Evolutionary conservation across 1,140 invertebrate species (phyloP), one percentile per base, ranked within the genome.

Genomic region (Archivesica marissinica): DNA sequence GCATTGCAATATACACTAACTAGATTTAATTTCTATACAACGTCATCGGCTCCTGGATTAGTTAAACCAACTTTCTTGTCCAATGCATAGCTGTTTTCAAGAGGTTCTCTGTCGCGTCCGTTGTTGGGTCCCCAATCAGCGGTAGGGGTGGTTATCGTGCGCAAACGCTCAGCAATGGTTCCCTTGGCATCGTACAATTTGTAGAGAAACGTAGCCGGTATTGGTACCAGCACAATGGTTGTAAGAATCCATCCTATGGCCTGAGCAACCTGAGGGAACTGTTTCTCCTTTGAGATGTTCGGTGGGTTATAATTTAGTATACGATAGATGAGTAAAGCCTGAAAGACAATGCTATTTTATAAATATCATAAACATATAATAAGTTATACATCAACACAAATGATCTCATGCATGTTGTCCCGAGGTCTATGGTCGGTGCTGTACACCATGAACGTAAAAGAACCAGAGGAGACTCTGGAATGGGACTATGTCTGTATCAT

Each of bases 161-260:
- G 61, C 20, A 88, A n/a, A 17, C 74, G 39, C 64, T 84, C 64
- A 20, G 28, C 23, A 23, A 83, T 30, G 2, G 17, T 23, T 25
- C 41, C 41, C 17, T 56, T 38, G 20, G 86, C 83, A 7, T 47
- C 52, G 33, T 76, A n/a, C 28, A 83, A 23, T 64, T 70, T 79
- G 77, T 72, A 88, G 6, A 89, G 23, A 72, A 89, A 87, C 64
- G 82, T 87, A 35, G 89, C 23, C 4, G 91, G 91, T 91, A 99
- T 99, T 95, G 98, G 98, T 6, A 96, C 95, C 15, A 99, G 96
- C 64, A 97, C 98, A 2, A 98, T 98, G 0, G 96, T 96, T 0
- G 98, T 97, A 86, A 99, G 97, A 20, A 95, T 90, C 97, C 98
- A 98, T 0, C 98, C 98, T 25, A 99, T 92, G 9, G 96, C 95